These are phyloP conservation scores for Zonotrichia albicollis DNA, from an alignment of 2,797 vertebrate species.

Conservation along the genomic window DNA sequence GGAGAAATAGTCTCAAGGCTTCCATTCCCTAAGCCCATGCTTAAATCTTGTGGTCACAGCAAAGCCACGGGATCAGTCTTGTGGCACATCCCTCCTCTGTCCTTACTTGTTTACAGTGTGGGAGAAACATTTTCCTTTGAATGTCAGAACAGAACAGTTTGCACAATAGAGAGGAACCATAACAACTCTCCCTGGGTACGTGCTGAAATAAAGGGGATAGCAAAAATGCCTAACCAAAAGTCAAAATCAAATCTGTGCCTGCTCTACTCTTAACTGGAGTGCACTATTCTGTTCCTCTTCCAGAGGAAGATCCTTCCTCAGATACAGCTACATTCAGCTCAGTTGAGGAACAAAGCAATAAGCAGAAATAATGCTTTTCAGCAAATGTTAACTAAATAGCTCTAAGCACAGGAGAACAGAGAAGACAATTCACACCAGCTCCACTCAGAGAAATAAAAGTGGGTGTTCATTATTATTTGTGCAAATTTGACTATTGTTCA, in stretches of 20 bases:
- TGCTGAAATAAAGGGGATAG: neutral
- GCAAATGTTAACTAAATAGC: neutral
- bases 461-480: neutral
- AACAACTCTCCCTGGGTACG: neutral
- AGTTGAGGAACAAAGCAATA: fast-evolving
- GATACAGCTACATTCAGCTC: neutral
- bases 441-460: neutral
- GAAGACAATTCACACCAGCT: neutral
- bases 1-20: neutral
- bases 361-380: neutral
- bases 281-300: neutral
- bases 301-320: neutral
- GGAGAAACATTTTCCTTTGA: neutral
- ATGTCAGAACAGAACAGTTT: fast-evolving
- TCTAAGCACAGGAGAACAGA: neutral
- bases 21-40: neutral
- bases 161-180: neutral
- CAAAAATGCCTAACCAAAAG: neutral
- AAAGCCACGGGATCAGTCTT: neutral
- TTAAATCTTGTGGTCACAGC: neutral
- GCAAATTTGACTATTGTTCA: neutral
- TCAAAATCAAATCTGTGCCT: neutral
- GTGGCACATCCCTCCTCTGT: too few species aligned
- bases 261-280: neutral
- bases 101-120: neutral